A percentile compares a stretch with the other conserved stretches of the same genome.
phyloP scores from a whole-genome alignment of 2,797 vertebrate genomes.

The Acrocephalus scirpaceus region DNA sequence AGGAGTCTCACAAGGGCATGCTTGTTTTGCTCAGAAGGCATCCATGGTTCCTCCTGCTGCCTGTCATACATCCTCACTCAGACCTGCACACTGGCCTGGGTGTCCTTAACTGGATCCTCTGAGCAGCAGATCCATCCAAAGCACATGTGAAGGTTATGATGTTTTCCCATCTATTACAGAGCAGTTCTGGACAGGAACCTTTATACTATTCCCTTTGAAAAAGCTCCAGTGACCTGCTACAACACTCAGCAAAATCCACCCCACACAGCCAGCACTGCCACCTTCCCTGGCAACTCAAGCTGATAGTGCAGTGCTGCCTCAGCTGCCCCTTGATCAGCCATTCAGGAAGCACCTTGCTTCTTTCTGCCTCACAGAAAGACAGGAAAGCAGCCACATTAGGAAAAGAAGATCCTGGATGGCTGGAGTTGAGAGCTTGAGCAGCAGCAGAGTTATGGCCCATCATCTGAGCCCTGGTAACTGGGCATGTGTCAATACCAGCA shows the following conservation, averaged over 20 bases:
- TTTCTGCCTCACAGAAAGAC: background rate
- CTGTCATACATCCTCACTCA: background rate
- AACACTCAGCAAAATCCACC: background rate
- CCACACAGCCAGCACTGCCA: background rate
- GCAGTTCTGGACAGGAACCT: conserved; percentile 17
- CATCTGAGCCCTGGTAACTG: background rate
- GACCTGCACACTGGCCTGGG: background rate
- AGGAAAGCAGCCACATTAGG: background rate
- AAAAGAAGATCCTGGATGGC: background rate
- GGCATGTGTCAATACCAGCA: background rate
- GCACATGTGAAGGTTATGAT: background rate
- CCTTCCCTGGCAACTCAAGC: background rate
- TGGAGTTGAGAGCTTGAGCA: background rate
- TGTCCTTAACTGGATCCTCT: background rate
- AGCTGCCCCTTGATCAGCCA: background rate
- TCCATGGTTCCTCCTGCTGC: background rate
- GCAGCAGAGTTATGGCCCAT: background rate
- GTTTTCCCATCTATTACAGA: background rate
- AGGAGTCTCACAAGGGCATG: background rate
- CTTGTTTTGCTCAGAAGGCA: background rate
- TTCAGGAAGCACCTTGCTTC: background rate
- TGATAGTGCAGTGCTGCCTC: background rate
- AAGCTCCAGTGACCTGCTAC: background rate
- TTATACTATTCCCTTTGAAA: background rate
- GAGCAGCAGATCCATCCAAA: background rate